Evolutionary conservation across 2,888 invertebrate genomes (phyloP).

Genomic region (Temnothorax ravouxi): DNA sequence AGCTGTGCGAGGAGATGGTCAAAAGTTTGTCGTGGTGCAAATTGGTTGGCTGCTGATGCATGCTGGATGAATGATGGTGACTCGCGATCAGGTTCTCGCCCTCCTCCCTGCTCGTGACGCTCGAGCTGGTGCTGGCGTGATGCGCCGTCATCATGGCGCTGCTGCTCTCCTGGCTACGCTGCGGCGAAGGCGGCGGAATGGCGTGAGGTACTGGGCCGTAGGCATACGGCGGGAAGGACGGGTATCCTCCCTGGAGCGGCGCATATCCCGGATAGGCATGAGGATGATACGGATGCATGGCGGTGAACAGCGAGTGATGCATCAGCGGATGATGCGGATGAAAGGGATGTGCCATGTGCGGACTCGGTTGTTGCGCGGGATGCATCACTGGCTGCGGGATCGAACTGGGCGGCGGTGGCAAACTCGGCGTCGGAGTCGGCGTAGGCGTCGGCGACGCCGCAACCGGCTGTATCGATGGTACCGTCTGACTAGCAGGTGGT

Average conservation of each 20-base stretch:
- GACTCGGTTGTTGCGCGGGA: conserved; percentile 91
- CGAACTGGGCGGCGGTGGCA: conserved; percentile 89
- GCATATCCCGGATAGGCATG: conserved; percentile 87
- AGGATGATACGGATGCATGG: conserved; percentile 91
- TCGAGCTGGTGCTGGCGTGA: conserved; percentile 89
- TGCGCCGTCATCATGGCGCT: conserved; percentile 91
- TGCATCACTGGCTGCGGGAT: conserved; percentile 91
- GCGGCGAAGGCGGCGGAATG: conserved; percentile 90
- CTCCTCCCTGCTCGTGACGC: conserved; percentile 91
- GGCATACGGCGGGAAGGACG: conserved; percentile 88
- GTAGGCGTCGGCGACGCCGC: conserved; percentile 83
- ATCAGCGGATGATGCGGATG: conserved; percentile 92
- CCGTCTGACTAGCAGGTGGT: conserved; percentile 72
- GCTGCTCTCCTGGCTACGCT: conserved; percentile 88
- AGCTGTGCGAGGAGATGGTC: conserved; percentile 87
- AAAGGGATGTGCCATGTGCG: conserved; percentile 90
- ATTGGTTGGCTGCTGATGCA: conserved; percentile 85
- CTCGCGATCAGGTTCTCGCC: conserved; percentile 87
- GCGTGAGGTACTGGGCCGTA: conserved; percentile 92
- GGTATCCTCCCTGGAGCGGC: conserved; percentile 82
- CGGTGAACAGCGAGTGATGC: conserved; percentile 90
- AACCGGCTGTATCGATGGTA: conserved; percentile 82
- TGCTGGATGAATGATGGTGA: conserved; percentile 90
- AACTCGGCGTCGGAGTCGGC: conserved; percentile 84
- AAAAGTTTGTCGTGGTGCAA: conserved; percentile 90